Evolutionary conservation across 30 jellyfish, hydroid and myxozoan genomes (phyloP).

Genomic region (Hydractinia symbiolongicarpus): DNA sequence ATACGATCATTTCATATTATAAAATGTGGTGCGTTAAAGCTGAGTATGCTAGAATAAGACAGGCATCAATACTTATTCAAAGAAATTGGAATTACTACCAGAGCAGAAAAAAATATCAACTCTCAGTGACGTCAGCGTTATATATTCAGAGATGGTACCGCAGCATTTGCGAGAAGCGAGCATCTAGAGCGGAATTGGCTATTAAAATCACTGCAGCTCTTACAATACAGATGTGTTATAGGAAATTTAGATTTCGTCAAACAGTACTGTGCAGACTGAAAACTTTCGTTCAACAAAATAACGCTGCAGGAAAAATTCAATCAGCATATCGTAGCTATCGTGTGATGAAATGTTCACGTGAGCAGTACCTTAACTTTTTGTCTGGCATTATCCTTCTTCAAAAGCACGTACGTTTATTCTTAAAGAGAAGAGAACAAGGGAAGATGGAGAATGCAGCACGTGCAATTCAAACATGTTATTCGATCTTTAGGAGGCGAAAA

Average conservation of each 20-base stretch:
- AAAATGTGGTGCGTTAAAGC: constrained; percentile 20
- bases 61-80: constrained; percentile 45
- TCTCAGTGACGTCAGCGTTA: constrained; percentile 26
- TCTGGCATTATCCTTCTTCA: too few species aligned
- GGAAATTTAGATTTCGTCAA: constrained; percentile 23
- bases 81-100: constrained; percentile 37
- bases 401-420: not conserved
- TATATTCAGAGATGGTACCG: constrained; percentile 37
- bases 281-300: not conserved
- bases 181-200: not conserved
- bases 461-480: constrained; percentile 3
- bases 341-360: too few species aligned
- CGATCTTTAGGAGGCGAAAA: too few species aligned
- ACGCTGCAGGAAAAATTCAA: constrained; percentile 13
- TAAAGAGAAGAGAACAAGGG: not conserved
- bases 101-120: constrained; percentile 12
- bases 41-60: constrained; percentile 2
- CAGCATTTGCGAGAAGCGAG: not conserved
- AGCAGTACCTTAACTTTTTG: too few species aligned
- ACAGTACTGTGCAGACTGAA: not conserved
- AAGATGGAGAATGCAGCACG: not conserved
- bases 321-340: not conserved
- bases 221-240: constrained; percentile 24
- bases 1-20: constrained; percentile 8
- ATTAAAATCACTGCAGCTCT: not conserved